Evolutionary conservation across 2,888 invertebrate genomes (phyloP).

Genomic region (Lacanobia oleracea): DNA sequence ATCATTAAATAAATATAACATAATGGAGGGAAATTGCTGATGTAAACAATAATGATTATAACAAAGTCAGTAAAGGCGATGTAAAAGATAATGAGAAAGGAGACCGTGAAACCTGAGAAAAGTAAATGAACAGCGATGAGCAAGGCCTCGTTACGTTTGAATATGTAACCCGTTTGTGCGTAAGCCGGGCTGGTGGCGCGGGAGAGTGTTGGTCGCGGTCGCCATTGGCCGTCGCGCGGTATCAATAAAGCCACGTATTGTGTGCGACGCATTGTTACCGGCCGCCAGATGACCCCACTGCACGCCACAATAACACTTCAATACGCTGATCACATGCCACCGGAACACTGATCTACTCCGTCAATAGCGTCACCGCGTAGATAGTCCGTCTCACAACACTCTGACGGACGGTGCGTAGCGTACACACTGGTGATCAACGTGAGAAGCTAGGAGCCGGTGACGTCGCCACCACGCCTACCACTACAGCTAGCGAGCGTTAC

Average conservation of each 20-base stretch:
- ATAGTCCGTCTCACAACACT: constrained; percentile 43
- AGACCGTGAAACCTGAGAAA: background rate
- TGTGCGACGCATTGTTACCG: constrained; percentile 76
- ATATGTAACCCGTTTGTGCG: constrained; percentile 49
- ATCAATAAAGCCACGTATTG: constrained; percentile 78
- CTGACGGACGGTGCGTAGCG: constrained; percentile 47
- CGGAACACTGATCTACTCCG: constrained; percentile 61
- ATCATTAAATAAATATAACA: constrained; percentile 21
- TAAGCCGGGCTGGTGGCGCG: constrained; percentile 38
- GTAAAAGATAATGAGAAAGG: constrained; percentile 11
- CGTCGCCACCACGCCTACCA: constrained; percentile 52
- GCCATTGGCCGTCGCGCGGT: constrained; percentile 66
- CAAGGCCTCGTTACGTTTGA: constrained; percentile 26
- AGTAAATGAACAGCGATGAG: constrained; percentile 16
- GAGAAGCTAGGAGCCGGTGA: constrained; percentile 45
- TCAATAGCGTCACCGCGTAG: constrained; percentile 59
- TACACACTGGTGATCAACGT: constrained; percentile 44
- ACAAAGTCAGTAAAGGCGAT: constrained; percentile 1
- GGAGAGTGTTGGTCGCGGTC: constrained; percentile 51
- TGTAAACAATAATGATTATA: constrained; percentile 21
- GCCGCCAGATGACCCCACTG: constrained; percentile 80
- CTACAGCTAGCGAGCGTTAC: constrained; percentile 8
- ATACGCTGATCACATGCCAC: constrained; percentile 73
- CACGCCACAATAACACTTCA: constrained; percentile 77
- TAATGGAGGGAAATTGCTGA: constrained; percentile 17